Evolutionary conservation across 2,888 invertebrate species (phyloP), one percentile per base, ranked within the genome.

Genomic region (Schrankia costaestrigalis): DNA sequence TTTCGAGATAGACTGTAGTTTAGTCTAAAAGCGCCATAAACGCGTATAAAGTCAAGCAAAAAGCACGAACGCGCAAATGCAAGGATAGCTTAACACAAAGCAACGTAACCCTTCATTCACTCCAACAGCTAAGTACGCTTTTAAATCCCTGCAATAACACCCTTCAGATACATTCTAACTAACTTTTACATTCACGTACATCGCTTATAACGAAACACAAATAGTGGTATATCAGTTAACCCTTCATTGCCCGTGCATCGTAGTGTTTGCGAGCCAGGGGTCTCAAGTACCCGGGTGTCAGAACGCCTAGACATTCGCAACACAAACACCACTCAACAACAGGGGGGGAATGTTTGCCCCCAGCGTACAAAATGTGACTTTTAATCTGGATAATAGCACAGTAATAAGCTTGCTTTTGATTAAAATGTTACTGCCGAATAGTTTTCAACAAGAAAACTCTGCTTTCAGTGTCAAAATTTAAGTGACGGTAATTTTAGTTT

Each of bases 161-260:
- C 9, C 5, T 1, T 3, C 13, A 28, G 18, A 11, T n/a, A n/a
- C n/a, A n/a, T n/a, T 18, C 13, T 9, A 12, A 13, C 14, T 0
- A 14, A 18, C 25, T 19, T 29, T 6, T 25, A 10, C 5, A 34
- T 24, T 23, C 31, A 35, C 14, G 2, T 30, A 40, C 33, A 36
- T 23, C 23, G 26, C 18, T 40, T 37, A 41, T 34, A 30, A 29
- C 41, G 33, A 35, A 39, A 45, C 35, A 35, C 37, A 45, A 52
- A 56, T 51, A 56, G 52, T 56, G 36, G 25, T 39, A 32, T 53
- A 43, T 57, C 47, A 45, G 34, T 46, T 50, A 58, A 57, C 46
- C 55, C 58, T 33, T 44, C 40, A 45, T 32, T 24, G 23, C 13
- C 18, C 26, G 29, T 35, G 38, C 31, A 13, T 28, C 34, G 35